A percentile compares a stretch with the other conserved stretches of the same genome.
Evolutionary conservation across 2,888 invertebrate genomes (phyloP).

Genomic region (Petrolisthes cinctipes): DNA sequence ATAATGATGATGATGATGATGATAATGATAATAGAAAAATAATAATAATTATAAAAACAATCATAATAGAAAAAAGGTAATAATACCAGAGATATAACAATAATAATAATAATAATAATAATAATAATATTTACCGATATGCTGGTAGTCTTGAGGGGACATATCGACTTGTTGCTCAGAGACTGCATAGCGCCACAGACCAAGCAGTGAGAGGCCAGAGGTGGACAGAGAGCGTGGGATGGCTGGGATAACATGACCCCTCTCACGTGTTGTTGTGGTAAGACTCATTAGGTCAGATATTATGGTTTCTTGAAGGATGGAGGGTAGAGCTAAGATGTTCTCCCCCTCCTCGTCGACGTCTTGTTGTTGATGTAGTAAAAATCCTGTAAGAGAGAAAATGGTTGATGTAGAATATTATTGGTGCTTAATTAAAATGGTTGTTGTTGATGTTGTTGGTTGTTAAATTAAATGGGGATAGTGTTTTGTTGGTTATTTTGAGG

Average conservation of each 20-base stretch:
- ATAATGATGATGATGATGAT: too few relatives aligned
- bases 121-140: not conserved
- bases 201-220: constrained; percentile 25
- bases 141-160: not conserved
- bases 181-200: constrained; percentile 18
- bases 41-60: not conserved
- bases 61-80: not conserved
- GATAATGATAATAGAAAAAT: not conserved
- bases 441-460: too few relatives aligned
- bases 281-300: not conserved
- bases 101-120: not conserved
- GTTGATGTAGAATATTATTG: too few relatives aligned
- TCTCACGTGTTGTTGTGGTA: not conserved
- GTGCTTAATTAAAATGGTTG: too few relatives aligned
- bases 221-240: not conserved
- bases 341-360: too few relatives aligned
- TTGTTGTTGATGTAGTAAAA: too few relatives aligned
- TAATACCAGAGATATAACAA: not conserved
- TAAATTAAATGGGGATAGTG: too few relatives aligned
- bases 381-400: too few relatives aligned
- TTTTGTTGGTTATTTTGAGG: too few relatives aligned
- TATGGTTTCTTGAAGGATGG: not conserved
- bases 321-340: not conserved
- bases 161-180: not conserved
- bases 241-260: not conserved